Conservation (phyloP, 2,888 invertebrate species). For the Drosophila gaucha region DNA sequence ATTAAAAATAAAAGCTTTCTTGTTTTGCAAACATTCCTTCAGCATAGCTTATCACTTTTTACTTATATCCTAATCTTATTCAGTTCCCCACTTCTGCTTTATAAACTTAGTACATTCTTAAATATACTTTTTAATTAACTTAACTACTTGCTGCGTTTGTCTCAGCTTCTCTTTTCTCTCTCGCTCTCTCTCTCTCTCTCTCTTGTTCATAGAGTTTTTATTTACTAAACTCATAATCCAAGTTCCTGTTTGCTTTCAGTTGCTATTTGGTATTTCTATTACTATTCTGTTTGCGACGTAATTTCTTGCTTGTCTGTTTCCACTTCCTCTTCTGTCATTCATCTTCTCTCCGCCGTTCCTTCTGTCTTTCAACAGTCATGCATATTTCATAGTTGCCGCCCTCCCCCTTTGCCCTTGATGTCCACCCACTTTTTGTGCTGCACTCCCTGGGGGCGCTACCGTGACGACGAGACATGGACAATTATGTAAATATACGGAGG, state of each 20-base stretch:
- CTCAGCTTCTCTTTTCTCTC: background rate
- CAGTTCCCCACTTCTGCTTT: too few species aligned
- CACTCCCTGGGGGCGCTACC: conserved; percentile 31
- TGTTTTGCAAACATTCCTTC: background rate
- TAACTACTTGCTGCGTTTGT: background rate
- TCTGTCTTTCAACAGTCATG: conserved; percentile 3
- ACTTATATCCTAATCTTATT: too few species aligned
- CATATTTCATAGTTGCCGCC: conserved; percentile 15
- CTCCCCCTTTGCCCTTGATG: conserved; percentile 1
- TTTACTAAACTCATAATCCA: conserved; percentile 8
- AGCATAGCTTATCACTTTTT: background rate
- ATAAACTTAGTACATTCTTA: background rate
- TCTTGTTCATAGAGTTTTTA: background rate
- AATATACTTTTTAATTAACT: background rate
- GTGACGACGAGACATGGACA: conserved; percentile 71
- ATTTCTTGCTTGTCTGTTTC: conserved; percentile 9
- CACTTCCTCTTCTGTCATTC: conserved; percentile 11
- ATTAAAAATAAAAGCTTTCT: background rate
- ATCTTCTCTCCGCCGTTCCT: conserved; percentile 1
- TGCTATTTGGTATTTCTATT: conserved; percentile 18
- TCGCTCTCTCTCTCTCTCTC: background rate
- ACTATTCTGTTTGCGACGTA: conserved; percentile 10
- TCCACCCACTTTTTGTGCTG: conserved; percentile 24
- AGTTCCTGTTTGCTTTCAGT: conserved; percentile 16
- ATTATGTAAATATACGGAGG: conserved; percentile 76